Evolutionary conservation across 2,888 invertebrate genomes (phyloP).

Genomic region (Heliothis peltigera): DNA sequence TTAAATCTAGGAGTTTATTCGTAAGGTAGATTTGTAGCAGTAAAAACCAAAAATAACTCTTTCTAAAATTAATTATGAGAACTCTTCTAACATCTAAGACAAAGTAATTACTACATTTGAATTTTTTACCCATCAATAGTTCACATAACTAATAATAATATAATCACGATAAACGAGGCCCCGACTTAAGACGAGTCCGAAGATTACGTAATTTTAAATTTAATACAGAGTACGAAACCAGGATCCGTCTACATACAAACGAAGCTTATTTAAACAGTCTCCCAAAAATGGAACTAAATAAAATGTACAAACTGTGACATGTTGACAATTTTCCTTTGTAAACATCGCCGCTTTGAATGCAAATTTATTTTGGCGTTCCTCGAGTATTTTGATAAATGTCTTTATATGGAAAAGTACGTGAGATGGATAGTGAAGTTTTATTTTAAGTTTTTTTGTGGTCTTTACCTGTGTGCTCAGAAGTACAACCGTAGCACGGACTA

Average conservation of each 20-base stretch:
- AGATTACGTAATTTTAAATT: slow-evolving; percentile 60
- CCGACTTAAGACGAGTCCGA: slow-evolving; percentile 31
- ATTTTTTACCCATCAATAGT: slow-evolving; percentile 22
- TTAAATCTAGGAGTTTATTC: no score
- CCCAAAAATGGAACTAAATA: slow-evolving; percentile 8
- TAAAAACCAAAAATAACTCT: no score
- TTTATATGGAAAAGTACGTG: slow-evolving; percentile 40
- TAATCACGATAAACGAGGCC: slow-evolving; percentile 51
- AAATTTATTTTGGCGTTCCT: slow-evolving; percentile 10
- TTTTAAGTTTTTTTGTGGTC: slow-evolving; percentile 2
- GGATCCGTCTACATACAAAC: slow-evolving; percentile 35
- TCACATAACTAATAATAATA: slow-evolving; percentile 29
- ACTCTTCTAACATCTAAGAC: neutral
- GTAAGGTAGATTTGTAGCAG: no score
- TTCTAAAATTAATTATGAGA: no score
- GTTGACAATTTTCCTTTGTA: slow-evolving; percentile 17
- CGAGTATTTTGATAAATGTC: slow-evolving; percentile 23
- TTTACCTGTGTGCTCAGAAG: slow-evolving; percentile 1
- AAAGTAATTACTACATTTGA: slow-evolving; percentile 18
- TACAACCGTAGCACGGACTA: no score
- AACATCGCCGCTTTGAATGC: slow-evolving; percentile 8
- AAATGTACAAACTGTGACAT: slow-evolving; percentile 7
- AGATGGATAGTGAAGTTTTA: neutral
- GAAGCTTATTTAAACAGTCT: neutral
- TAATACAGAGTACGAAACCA: slow-evolving; percentile 42